A percentile compares a stretch with the other conserved stretches of the same genome.
Conservation (phyloP, 2,888 invertebrate genomes). For the Oxycera nigricornis region DNA sequence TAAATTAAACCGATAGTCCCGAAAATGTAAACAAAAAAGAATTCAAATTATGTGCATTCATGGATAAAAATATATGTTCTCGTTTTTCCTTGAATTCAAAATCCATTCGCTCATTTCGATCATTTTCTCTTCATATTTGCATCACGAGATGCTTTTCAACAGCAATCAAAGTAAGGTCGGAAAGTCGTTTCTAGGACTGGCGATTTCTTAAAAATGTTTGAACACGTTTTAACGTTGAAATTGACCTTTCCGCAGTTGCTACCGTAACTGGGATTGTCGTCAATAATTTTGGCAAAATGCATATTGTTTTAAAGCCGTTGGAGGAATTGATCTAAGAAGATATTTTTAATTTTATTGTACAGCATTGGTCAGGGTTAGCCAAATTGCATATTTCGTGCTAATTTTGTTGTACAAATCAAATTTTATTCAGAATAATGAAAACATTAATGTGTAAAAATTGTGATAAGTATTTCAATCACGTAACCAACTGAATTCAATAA, state of each 20-base stretch:
- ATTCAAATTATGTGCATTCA: background rate
- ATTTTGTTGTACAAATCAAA: too few species aligned
- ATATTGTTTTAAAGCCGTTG: too few species aligned
- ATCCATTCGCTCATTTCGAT: background rate
- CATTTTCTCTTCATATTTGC: background rate
- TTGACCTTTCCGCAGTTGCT: background rate
- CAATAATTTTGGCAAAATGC: background rate
- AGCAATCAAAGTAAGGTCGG: background rate
- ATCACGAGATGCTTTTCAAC: background rate
- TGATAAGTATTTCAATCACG: too few species aligned
- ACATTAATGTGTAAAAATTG: too few species aligned
- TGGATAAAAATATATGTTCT: background rate
- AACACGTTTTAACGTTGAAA: background rate
- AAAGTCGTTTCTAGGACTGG: background rate
- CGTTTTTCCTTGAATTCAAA: background rate
- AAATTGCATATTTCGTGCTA: too few species aligned
- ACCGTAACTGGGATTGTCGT: background rate
- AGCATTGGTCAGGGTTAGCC: too few species aligned
- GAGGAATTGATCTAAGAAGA: too few species aligned
- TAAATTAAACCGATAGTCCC: background rate
- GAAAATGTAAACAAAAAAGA: too few species aligned
- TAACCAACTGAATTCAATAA: too few species aligned
- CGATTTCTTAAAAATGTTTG: background rate
- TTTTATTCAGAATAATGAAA: too few species aligned
- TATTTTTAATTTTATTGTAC: too few species aligned